Percentiles rank a stretch among this genome's conserved stretches.
Evolutionary conservation across 1,140 invertebrate species (phyloP).

Genomic region (Agraylea sexmaculata): DNA sequence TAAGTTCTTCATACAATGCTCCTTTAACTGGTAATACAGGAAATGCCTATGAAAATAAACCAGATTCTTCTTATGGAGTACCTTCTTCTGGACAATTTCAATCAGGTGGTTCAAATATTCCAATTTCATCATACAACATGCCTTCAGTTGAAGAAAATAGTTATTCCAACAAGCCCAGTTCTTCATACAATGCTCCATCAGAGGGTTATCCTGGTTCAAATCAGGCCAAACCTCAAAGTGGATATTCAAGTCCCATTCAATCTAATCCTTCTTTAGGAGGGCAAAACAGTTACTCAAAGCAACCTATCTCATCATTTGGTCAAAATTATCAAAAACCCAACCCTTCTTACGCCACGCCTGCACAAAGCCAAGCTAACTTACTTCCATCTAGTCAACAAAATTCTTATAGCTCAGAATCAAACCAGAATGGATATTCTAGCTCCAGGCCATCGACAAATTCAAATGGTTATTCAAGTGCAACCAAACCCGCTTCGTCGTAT

Average conservation of each 20-base stretch:
- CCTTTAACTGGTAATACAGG: slow-evolving; percentile 24
- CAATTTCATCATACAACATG: too few species aligned
- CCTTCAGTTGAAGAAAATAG: slow-evolving; percentile 13
- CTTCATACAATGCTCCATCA: slow-evolving; percentile 20
- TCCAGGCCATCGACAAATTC: slow-evolving; percentile 19
- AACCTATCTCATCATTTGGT: slow-evolving; percentile 16
- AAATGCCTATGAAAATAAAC: slow-evolving; percentile 7
- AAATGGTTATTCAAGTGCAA: slow-evolving; percentile 23
- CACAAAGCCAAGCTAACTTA: too few species aligned
- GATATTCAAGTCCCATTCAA: slow-evolving; percentile 14
- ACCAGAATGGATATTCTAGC: slow-evolving; percentile 11
- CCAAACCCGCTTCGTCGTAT: slow-evolving; percentile 19
- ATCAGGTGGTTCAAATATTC: slow-evolving; percentile 18
- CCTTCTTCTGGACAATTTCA: slow-evolving; percentile 26
- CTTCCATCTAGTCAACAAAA: too few species aligned
- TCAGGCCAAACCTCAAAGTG: slow-evolving; percentile 9
- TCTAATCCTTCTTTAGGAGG: slow-evolving; percentile 23
- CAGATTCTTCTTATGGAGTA: slow-evolving; percentile 14
- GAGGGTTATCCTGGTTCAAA: slow-evolving; percentile 13
- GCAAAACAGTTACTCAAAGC: slow-evolving; percentile 12
- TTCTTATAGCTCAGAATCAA: slow-evolving; percentile 4
- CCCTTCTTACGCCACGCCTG: too few species aligned
- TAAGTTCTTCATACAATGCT: slow-evolving; percentile 22
- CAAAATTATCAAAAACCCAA: too few species aligned
- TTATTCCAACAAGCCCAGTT: slow-evolving; percentile 15